Percentiles rank a stretch among this genome's conserved stretches.
phyloP scores from a whole-genome alignment of 53 echinoderm and acorn worm genomes.

The Luidia sarsii region DNA sequence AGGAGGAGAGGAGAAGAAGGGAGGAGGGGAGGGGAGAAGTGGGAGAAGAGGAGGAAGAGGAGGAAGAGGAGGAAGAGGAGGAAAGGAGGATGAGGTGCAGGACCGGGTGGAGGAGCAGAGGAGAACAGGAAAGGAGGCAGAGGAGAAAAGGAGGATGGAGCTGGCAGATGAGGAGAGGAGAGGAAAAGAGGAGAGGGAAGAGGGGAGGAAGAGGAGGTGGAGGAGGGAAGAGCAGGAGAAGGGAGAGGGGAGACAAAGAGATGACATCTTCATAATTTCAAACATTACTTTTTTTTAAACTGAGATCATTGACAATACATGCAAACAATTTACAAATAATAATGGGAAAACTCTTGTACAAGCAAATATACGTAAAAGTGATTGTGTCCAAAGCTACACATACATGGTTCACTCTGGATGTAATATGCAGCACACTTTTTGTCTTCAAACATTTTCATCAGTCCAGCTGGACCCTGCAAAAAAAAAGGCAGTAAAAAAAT shows the following conservation, averaged over 20 bases:
- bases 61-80: not conserved
- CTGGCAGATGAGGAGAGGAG: not conserved
- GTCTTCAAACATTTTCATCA: constrained; percentile 69
- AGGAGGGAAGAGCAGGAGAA: not conserved
- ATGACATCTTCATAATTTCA: no score
- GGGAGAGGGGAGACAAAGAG: no score
- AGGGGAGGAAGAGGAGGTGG: no score
- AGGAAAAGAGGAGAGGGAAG: no score
- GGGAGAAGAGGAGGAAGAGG: not conserved
- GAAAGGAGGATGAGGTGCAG: not conserved
- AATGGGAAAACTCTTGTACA: no score
- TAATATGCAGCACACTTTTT: constrained; percentile 92
- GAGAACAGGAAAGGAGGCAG: not conserved
- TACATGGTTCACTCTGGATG: constrained; percentile 80
- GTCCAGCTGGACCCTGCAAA: constrained; percentile 8
- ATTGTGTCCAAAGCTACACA: constrained; percentile 46
- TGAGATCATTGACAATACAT: no score
- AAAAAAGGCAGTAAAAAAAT: no score
- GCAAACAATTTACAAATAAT: no score
- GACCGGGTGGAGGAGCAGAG: not conserved
- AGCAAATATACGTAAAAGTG: no score
- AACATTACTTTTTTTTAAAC: no score
- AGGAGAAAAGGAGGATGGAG: not conserved
- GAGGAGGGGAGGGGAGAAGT: no score
- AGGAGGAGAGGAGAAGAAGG: not conserved